Evolutionary conservation across 2,113 vertebrate species (phyloP).

Genomic region (Muscicapa adusta): DNA sequence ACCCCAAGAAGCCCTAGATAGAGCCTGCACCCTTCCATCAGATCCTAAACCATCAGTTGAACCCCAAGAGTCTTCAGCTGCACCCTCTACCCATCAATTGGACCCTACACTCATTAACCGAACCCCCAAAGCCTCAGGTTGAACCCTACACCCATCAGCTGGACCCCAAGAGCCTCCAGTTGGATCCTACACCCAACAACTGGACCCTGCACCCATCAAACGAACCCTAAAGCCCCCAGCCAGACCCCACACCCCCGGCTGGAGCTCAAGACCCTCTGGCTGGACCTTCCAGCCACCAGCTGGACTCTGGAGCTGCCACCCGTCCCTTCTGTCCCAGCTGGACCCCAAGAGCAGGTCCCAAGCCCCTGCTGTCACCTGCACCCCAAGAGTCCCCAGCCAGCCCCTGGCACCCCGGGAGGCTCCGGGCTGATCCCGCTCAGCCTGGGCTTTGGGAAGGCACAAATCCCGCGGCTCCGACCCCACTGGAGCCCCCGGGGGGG

Average conservation of each 20-base stretch:
- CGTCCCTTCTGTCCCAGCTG: background rate
- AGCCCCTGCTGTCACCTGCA: background rate
- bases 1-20: background rate
- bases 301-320: background rate
- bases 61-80: background rate
- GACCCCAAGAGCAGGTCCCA: background rate
- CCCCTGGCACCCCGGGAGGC: rapidly evolving
- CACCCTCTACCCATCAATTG: no score
- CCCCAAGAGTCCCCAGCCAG: rapidly evolving
- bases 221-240: rapidly evolving
- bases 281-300: background rate
- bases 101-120: background rate
- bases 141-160: rapidly evolving
- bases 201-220: no score
- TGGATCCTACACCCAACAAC: rapidly evolving
- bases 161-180: background rate
- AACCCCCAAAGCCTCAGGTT: rapidly evolving
- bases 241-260: rapidly evolving
- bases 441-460: background rate
- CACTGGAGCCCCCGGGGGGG: rapidly evolving
- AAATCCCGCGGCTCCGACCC: rapidly evolving
- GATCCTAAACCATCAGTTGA: background rate
- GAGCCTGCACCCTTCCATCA: rapidly evolving
- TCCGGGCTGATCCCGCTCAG: background rate
- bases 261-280: background rate